Conservation (phyloP, 2,888 invertebrate species). For the Hydropsyche betteni region DNA sequence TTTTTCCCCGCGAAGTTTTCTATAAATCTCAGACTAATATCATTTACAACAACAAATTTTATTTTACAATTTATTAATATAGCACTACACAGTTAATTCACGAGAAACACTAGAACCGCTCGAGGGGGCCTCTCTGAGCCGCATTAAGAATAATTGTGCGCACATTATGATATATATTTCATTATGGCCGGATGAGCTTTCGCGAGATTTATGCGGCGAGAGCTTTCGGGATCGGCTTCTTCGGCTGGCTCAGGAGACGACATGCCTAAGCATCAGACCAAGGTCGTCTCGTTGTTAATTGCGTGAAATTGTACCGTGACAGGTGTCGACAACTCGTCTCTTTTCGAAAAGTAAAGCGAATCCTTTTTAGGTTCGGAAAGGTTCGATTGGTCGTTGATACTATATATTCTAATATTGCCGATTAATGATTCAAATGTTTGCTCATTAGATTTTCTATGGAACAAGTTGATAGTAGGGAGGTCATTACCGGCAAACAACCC, state of each 20-base stretch:
- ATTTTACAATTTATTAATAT: too few species aligned
- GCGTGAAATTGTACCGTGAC: slow-evolving; percentile 6
- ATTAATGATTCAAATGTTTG: too few species aligned
- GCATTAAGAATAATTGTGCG: slow-evolving; percentile 25
- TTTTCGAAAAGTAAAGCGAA: background rate
- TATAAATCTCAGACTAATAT: too few species aligned
- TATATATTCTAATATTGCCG: too few species aligned
- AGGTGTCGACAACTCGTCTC: slow-evolving; percentile 3
- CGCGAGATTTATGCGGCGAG: slow-evolving; percentile 3
- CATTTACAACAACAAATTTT: too few species aligned
- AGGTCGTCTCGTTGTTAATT: slow-evolving; percentile 19
- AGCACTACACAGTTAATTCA: background rate
- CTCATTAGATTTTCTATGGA: too few species aligned
- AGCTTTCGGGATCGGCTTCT: slow-evolving; percentile 26
- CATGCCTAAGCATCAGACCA: slow-evolving; percentile 1
- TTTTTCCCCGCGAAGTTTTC: too few species aligned
- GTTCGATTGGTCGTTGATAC: too few species aligned
- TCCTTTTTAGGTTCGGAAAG: too few species aligned
- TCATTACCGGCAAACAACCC: too few species aligned
- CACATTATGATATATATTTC: slow-evolving; percentile 9
- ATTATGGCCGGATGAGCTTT: slow-evolving; percentile 21
- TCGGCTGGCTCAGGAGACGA: background rate
- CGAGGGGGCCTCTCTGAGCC: slow-evolving; percentile 13
- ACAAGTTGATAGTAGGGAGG: too few species aligned
- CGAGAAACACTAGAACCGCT: slow-evolving; percentile 18